phyloP scores from a whole-genome alignment of 2,797 vertebrate species.

The Salarias fasciatus region DNA sequence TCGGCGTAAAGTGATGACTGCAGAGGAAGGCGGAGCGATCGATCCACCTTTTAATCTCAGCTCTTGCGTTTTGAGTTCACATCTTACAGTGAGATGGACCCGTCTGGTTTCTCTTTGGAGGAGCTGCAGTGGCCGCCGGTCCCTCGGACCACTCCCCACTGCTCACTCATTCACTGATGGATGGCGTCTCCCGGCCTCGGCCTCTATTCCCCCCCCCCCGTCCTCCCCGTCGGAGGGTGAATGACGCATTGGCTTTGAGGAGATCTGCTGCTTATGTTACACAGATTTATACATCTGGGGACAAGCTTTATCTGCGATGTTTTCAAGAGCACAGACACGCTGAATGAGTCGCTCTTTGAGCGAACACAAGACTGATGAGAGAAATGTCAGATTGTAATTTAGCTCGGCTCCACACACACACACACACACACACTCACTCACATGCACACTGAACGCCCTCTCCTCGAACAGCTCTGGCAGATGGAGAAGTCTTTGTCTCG shows the following conservation, averaged over 20 bases:
- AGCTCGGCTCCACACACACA: slow-evolving; percentile 28
- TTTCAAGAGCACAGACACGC: slow-evolving; percentile 55
- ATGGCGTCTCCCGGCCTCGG: slow-evolving; percentile 37
- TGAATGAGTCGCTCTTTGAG: slow-evolving; percentile 54
- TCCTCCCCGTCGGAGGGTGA: slow-evolving; percentile 35
- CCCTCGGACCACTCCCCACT: slow-evolving; percentile 15
- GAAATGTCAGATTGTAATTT: slow-evolving; percentile 64
- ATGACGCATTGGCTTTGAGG: slow-evolving; percentile 43
- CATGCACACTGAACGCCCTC: slow-evolving; percentile 4
- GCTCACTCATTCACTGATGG: slow-evolving; percentile 45
- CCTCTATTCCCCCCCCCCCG: slow-evolving; percentile 46
- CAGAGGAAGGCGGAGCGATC: no score
- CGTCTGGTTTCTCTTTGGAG: slow-evolving; percentile 52
- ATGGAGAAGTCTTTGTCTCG: slow-evolving; percentile 73
- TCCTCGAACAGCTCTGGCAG: slow-evolving; percentile 58
- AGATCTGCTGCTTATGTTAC: slow-evolving; percentile 53
- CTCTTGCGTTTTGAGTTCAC: no score
- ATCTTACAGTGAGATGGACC: slow-evolving; percentile 19
- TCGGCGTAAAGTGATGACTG: no score
- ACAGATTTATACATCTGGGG: slow-evolving; percentile 66
- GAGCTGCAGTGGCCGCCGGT: slow-evolving; percentile 23
- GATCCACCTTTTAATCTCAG: no score
- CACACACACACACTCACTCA: slow-evolving; percentile 6
- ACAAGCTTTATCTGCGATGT: slow-evolving; percentile 54
- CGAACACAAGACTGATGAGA: slow-evolving; percentile 60